Conservation (phyloP, 2,888 invertebrate genomes). For the Silvanus unidentatus region DNA sequence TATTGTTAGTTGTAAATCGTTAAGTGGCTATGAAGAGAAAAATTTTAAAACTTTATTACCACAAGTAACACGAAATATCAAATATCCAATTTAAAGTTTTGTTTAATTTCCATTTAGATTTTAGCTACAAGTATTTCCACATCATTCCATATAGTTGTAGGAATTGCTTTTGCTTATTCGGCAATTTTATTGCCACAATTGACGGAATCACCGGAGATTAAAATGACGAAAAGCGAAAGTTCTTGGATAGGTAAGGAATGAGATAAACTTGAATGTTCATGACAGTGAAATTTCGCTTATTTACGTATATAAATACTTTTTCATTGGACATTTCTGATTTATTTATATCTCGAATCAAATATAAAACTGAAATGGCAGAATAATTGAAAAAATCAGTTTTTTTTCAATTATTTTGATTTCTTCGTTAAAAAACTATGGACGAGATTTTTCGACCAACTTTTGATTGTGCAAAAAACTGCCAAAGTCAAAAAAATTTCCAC, state of each 20-base stretch:
- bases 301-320: no score
- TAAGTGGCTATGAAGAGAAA: conserved; percentile 41
- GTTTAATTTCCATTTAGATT: conserved; percentile 41
- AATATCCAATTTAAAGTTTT: background rate
- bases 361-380: no score
- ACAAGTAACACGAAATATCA: conserved; percentile 38
- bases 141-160: conserved; percentile 54
- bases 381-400: no score
- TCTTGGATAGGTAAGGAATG: conserved; percentile 49
- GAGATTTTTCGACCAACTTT: no score
- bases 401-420: no score
- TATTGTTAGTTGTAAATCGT: conserved; percentile 41
- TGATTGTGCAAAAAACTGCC: no score
- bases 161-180: conserved; percentile 53
- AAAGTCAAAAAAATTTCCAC: no score
- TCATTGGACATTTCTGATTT: no score
- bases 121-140: conserved; percentile 50
- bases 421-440: no score
- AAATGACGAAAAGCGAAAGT: conserved; percentile 40
- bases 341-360: no score
- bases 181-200: conserved; percentile 53
- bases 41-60: conserved; percentile 42
- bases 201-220: conserved; percentile 29
- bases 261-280: no score
- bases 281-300: no score